These are phyloP conservation scores for Drosophila burlai DNA, from an alignment of 1,140 invertebrate species.

Conservation along the genomic window DNA sequence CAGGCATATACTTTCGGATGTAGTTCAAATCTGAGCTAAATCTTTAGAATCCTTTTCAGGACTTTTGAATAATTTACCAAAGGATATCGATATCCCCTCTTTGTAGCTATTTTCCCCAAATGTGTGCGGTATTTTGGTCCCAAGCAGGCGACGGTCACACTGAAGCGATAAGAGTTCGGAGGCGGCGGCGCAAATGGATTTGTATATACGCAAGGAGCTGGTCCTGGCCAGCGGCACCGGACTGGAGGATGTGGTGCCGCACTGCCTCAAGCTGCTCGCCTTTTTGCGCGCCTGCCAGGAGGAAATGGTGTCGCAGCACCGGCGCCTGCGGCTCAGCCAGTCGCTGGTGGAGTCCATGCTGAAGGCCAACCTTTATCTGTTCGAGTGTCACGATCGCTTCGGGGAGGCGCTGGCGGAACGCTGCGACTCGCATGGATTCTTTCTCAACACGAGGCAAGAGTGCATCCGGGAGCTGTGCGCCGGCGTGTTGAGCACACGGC, in stretches of 20 bases:
- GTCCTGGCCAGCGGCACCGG: slow-evolving; percentile 23
- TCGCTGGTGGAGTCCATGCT: slow-evolving; percentile 55
- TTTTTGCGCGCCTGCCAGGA: slow-evolving; percentile 60
- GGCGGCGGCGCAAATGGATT: slow-evolving; percentile 38
- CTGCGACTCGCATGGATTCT: slow-evolving; percentile 22
- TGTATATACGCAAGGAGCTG: slow-evolving; percentile 57
- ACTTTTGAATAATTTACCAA: not conserved
- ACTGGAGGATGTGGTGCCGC: slow-evolving; percentile 47
- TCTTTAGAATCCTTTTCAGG: not conserved
- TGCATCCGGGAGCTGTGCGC: slow-evolving; percentile 49
- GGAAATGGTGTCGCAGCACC: slow-evolving; percentile 35
- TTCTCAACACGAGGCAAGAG: not conserved
- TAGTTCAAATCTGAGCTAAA: not conserved
- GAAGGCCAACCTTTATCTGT: slow-evolving; percentile 62
- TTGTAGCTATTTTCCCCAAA: not conserved
- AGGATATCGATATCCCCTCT: not conserved
- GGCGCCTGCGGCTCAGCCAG: slow-evolving; percentile 37
- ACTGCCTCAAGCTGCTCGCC: slow-evolving; percentile 46
- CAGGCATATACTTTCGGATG: not conserved
- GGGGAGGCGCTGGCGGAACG: slow-evolving; percentile 48
- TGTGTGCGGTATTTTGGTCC: no score
- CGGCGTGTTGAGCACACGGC: slow-evolving; percentile 40
- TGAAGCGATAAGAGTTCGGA: not conserved
- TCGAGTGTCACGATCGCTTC: slow-evolving; percentile 50
- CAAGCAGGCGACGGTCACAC: not conserved